A percentile compares a stretch with the other conserved stretches of the same genome.
phyloP scores from a whole-genome alignment of 2,113 vertebrate species.

The Urocynchramus pylzowi region DNA sequence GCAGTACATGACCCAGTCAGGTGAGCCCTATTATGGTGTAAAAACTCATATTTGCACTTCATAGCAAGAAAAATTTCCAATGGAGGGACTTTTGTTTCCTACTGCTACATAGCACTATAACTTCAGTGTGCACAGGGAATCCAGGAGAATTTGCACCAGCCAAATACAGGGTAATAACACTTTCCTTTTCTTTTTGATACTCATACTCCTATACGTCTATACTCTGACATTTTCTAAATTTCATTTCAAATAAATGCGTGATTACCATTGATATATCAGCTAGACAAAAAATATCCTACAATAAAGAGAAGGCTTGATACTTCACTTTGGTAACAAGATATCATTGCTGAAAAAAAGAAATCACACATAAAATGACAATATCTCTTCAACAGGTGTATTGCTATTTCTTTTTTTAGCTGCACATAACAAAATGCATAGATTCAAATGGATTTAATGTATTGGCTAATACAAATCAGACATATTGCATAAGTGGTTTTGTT shows the following conservation, averaged over 20 bases:
- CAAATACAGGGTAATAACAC: background rate
- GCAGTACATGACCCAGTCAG: background rate
- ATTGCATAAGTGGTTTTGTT: background rate
- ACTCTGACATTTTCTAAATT: background rate
- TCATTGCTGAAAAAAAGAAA: background rate
- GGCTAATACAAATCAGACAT: background rate
- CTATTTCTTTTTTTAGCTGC: background rate
- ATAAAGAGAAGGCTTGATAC: background rate
- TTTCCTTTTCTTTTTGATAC: background rate
- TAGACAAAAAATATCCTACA: background rate
- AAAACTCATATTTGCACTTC: background rate
- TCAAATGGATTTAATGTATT: background rate
- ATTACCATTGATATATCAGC: background rate
- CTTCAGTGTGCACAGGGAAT: background rate
- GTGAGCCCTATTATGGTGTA: background rate
- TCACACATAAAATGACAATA: background rate
- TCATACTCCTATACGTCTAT: background rate
- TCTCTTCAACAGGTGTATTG: background rate
- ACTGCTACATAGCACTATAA: background rate
- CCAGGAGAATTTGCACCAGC: background rate
- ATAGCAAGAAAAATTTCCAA: background rate
- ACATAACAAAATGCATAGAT: background rate
- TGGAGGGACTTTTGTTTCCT: background rate
- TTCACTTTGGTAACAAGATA: background rate
- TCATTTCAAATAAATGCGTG: background rate